Conservation (phyloP, 2,113 vertebrate species). For the Neoarius graeffei region DNA sequence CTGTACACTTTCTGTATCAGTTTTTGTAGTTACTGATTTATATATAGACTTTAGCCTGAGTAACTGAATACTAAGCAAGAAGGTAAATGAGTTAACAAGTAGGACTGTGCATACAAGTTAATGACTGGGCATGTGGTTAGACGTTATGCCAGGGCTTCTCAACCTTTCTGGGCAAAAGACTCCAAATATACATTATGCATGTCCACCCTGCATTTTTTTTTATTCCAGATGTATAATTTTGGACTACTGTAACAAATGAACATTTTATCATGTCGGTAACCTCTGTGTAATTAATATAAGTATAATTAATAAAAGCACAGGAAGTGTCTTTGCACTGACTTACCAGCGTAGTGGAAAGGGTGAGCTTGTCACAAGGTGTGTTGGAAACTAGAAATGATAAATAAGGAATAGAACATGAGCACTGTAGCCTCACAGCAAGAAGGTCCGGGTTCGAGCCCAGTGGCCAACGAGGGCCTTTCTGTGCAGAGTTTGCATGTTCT, state of each 20-base stretch:
- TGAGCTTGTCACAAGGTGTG: background rate
- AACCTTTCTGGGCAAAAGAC: background rate
- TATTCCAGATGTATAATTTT: background rate
- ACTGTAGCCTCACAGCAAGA: too few species aligned
- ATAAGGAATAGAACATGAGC: background rate
- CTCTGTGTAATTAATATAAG: background rate
- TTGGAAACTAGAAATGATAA: background rate
- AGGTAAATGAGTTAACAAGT: background rate
- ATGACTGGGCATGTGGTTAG: background rate
- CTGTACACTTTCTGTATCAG: background rate
- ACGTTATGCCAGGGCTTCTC: background rate
- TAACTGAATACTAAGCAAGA: background rate
- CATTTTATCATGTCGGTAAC: background rate
- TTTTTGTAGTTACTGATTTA: background rate
- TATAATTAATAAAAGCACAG: background rate
- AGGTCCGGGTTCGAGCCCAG: too few species aligned
- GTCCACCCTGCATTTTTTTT: background rate
- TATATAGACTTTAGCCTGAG: background rate
- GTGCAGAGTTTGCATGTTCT: too few species aligned
- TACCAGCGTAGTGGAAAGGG: background rate
- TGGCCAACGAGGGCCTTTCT: too few species aligned
- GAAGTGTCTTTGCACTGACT: background rate
- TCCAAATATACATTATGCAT: background rate
- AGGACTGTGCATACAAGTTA: background rate
- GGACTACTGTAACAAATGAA: background rate